These are phyloP conservation scores for Ectemnius lituratus DNA, from an alignment of 2,888 invertebrate genomes.

Conservation along the genomic window DNA sequence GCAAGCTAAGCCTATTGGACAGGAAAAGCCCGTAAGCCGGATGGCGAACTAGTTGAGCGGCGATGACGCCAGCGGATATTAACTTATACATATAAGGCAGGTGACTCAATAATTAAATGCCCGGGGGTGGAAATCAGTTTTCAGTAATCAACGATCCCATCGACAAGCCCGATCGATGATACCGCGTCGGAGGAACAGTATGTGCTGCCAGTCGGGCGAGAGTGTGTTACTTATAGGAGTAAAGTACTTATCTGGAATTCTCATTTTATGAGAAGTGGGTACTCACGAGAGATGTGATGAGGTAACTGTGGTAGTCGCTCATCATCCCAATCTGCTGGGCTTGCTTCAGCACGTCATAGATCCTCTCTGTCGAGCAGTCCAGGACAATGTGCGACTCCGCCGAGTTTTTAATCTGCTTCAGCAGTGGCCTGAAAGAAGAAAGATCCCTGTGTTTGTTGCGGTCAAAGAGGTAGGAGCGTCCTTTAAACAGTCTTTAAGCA, in stretches of 20 bases:
- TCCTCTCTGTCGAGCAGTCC: constrained; percentile 92
- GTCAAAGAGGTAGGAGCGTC: neutral
- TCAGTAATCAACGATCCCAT: neutral
- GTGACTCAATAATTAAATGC: constrained; percentile 1
- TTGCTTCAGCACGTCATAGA: constrained; percentile 92
- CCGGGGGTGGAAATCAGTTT: neutral
- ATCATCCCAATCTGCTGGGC: constrained; percentile 98
- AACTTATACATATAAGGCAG: constrained; percentile 25
- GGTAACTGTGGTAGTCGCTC: constrained; percentile 96
- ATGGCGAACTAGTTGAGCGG: neutral
- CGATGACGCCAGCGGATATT: constrained; percentile 33
- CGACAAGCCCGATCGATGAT: neutral
- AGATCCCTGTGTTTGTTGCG: neutral
- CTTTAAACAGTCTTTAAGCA: constrained; percentile 4
- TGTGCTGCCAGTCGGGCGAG: neutral
- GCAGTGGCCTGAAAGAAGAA: constrained; percentile 83
- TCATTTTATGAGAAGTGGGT: constrained; percentile 56
- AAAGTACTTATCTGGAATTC: constrained; percentile 43
- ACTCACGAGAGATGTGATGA: constrained; percentile 92
- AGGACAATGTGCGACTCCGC: constrained; percentile 94
- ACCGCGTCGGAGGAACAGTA: neutral
- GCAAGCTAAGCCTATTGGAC: neutral
- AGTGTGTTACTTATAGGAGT: neutral
- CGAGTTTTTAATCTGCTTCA: constrained; percentile 95
- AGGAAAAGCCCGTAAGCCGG: too few relatives aligned